Conservation (phyloP, 2,113 vertebrate genomes). For the Sinocyclocheilus rhinocerous region DNA sequence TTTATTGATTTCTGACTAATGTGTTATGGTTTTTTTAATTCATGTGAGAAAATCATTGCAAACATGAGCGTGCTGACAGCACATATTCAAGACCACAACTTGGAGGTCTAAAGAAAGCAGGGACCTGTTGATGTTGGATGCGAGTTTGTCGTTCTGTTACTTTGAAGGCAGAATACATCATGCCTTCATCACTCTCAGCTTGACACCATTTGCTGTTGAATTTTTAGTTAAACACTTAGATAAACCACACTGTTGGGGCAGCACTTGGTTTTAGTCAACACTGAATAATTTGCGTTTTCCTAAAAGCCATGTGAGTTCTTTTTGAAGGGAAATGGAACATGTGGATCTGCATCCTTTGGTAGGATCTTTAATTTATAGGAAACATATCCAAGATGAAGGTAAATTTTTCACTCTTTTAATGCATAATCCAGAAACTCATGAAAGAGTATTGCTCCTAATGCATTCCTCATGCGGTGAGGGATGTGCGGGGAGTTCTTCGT, state of each 20-base stretch:
- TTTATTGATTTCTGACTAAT: neutral
- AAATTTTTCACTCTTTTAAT: slow-evolving; percentile 22
- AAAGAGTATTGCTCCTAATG: slow-evolving; percentile 32
- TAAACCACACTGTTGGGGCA: neutral
- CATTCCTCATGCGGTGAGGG: slow-evolving; percentile 30
- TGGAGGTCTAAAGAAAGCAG: slow-evolving; percentile 63
- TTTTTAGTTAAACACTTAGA: slow-evolving; percentile 47
- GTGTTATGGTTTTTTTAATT: neutral
- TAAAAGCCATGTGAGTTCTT: slow-evolving; percentile 19
- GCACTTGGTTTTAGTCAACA: slow-evolving; percentile 55
- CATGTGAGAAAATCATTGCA: slow-evolving; percentile 29
- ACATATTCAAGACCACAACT: slow-evolving; percentile 56
- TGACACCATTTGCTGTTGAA: slow-evolving; percentile 56
- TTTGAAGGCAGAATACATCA: slow-evolving; percentile 52
- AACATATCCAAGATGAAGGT: slow-evolving; percentile 16
- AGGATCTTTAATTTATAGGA: slow-evolving; percentile 47
- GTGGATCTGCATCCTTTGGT: slow-evolving; percentile 33
- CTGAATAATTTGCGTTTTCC: slow-evolving; percentile 49
- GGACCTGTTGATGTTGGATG: slow-evolving; percentile 71
- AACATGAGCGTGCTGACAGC: slow-evolving; percentile 61
- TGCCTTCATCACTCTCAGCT: slow-evolving; percentile 38
- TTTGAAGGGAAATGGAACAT: slow-evolving; percentile 36
- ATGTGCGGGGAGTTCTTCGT: slow-evolving; percentile 29
- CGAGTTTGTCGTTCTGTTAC: slow-evolving; percentile 62
- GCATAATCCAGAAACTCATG: slow-evolving; percentile 12